A percentile compares a stretch with the other conserved stretches of the same genome.
Conservation (phyloP, 2,113 vertebrate species). For the Ranitomeya variabilis region DNA sequence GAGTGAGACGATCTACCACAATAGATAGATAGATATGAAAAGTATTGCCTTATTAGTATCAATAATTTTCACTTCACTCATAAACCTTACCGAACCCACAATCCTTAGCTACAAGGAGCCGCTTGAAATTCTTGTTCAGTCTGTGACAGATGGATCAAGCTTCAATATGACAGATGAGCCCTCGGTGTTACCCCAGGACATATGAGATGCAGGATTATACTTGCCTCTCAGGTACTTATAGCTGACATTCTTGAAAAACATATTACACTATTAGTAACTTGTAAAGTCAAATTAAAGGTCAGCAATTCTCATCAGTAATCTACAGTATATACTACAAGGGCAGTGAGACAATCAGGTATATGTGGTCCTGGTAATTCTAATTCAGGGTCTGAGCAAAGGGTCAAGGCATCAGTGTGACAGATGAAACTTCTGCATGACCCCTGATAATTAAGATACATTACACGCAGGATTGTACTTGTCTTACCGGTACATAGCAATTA, state of each 20-base stretch:
- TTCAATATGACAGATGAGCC: not conserved
- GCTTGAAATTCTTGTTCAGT: not conserved
- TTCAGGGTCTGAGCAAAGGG: not conserved
- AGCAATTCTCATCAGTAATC: not conserved
- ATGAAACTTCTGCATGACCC: not conserved
- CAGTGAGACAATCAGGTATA: not conserved
- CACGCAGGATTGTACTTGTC: conserved; percentile 11
- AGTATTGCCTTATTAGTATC: not conserved
- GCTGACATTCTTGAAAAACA: not conserved
- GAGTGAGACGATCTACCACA: too few species aligned
- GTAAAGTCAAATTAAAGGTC: not conserved
- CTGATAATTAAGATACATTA: not conserved
- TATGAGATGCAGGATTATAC: not conserved
- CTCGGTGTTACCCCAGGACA: not conserved
- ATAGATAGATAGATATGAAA: too few species aligned
- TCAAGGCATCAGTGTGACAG: not conserved
- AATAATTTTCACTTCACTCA: not conserved
- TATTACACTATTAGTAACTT: not conserved
- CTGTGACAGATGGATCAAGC: not conserved
- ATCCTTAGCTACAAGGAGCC: not conserved
- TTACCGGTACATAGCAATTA: not conserved
- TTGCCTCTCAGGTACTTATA: not conserved
- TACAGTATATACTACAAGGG: not conserved
- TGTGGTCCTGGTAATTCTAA: not conserved
- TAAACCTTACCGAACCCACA: not conserved